Conservation (phyloP, 2,797 vertebrate genomes). For the Chelonia mydas region DNA sequence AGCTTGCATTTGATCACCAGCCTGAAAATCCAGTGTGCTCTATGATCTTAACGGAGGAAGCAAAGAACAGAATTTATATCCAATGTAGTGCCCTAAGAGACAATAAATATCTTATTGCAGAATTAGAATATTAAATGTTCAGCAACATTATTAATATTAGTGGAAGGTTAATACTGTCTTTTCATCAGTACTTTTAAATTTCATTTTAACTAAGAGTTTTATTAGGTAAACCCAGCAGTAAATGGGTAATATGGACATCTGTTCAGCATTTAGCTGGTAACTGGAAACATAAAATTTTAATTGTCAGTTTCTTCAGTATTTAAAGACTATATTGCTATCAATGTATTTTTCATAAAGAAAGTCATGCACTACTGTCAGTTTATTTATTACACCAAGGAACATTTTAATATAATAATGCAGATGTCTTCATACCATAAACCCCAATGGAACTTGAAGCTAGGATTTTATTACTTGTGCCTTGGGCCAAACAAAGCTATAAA, state of each 20-base stretch:
- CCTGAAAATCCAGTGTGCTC: not conserved
- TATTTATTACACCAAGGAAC: constrained; percentile 86
- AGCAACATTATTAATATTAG: constrained; percentile 64
- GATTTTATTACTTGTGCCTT: constrained; percentile 85
- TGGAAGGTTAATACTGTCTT: constrained; percentile 70
- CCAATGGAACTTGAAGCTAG: constrained; percentile 83
- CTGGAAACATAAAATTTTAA: constrained; percentile 84
- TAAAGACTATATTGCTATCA: constrained; percentile 82
- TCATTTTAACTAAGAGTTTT: constrained; percentile 78
- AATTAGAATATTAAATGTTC: constrained; percentile 57
- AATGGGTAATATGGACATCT: constrained; percentile 78
- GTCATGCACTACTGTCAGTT: constrained; percentile 82
- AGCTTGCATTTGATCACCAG: constrained; percentile 6
- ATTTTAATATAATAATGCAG: constrained; percentile 88
- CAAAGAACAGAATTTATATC: constrained; percentile 15
- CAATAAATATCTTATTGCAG: constrained; percentile 49
- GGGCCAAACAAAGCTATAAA: constrained; percentile 84
- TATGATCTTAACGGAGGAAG: not conserved
- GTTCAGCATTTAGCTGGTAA: constrained; percentile 81
- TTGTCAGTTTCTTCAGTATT: constrained; percentile 81
- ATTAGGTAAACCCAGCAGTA: constrained; percentile 73
- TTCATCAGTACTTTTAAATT: constrained; percentile 61
- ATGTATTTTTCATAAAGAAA: constrained; percentile 85
- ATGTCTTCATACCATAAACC: constrained; percentile 85
- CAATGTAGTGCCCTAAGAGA: not conserved